A percentile compares a stretch with the other conserved stretches of the same genome.
Conservation (phyloP, 2,113 vertebrate genomes). For the Myotis lucifugus region DNA sequence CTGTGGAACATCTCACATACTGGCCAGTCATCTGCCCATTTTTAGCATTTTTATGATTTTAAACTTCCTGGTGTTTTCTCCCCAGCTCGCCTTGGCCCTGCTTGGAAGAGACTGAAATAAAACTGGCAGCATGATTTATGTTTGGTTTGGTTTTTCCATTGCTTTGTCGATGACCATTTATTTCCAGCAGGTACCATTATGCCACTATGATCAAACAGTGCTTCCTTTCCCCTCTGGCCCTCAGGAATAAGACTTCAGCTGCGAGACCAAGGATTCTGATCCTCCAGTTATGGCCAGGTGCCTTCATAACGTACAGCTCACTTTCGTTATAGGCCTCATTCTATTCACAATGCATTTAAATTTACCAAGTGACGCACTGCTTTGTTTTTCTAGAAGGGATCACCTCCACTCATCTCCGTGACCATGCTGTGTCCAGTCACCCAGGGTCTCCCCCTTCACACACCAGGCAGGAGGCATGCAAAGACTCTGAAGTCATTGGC, state of each 20-base stretch:
- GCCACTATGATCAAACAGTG: no score
- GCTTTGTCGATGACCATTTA: not conserved
- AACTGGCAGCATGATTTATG: not conserved
- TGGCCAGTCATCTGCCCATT: not conserved
- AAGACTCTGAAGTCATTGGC: not conserved
- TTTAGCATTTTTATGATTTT: not conserved
- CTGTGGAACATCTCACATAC: not conserved
- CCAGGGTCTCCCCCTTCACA: no score
- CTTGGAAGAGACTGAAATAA: not conserved
- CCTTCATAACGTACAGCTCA: not conserved
- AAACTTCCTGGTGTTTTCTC: not conserved
- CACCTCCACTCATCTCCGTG: not conserved
- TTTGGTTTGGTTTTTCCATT: not conserved
- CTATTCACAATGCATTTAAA: not conserved
- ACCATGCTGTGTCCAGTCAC: accelerated
- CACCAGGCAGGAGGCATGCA: accelerated
- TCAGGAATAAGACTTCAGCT: not conserved
- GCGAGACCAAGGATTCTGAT: not conserved
- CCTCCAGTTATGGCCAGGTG: not conserved
- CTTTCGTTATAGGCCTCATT: not conserved
- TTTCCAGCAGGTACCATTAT: not conserved
- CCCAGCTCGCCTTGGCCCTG: not conserved
- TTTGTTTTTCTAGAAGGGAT: not conserved
- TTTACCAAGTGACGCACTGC: not conserved
- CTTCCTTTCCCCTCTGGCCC: not conserved